These are phyloP conservation scores for Alloscopus bannaensis DNA, from an alignment of 2,888 invertebrate species.

Conservation along the genomic window DNA sequence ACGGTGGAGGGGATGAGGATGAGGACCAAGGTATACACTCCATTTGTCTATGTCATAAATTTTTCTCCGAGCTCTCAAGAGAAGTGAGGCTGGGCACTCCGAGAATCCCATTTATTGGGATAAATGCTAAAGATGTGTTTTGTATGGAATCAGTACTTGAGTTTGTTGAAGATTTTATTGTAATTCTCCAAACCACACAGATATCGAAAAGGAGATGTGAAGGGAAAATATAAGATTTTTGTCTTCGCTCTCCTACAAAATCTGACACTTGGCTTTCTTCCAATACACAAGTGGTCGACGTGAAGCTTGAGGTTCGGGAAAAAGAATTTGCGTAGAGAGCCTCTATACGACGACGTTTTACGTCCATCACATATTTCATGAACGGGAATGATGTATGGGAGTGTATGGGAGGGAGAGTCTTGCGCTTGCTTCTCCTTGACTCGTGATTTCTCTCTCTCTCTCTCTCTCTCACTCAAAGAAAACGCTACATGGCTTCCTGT, in stretches of 20 bases:
- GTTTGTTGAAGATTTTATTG: background rate
- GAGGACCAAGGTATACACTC: conserved; percentile 63
- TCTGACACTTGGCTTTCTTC: conserved; percentile 25
- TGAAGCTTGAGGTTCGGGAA: background rate
- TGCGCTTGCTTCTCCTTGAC: background rate
- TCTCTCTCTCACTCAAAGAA: no score
- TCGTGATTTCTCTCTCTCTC: background rate
- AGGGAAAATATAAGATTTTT: conserved; percentile 8
- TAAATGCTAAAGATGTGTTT: no score
- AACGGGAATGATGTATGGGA: conserved; percentile 13
- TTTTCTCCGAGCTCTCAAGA: no score
- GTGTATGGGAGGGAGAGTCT: no score
- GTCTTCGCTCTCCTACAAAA: background rate
- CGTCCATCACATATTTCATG: conserved; percentile 33
- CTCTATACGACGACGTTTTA: conserved; percentile 27
- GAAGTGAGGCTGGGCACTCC: no score
- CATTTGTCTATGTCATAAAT: no score
- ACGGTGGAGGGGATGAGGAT: conserved; percentile 42
- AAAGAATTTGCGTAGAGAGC: no score
- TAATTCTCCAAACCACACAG: conserved; percentile 1
- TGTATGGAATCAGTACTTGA: no score
- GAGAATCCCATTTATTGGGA: no score
- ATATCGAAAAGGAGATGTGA: background rate
- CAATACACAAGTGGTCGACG: conserved; percentile 39
- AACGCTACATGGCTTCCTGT: no score